Evolutionary conservation across 2,113 vertebrate species (phyloP).

Genomic region (Dascyllus trimaculatus): DNA sequence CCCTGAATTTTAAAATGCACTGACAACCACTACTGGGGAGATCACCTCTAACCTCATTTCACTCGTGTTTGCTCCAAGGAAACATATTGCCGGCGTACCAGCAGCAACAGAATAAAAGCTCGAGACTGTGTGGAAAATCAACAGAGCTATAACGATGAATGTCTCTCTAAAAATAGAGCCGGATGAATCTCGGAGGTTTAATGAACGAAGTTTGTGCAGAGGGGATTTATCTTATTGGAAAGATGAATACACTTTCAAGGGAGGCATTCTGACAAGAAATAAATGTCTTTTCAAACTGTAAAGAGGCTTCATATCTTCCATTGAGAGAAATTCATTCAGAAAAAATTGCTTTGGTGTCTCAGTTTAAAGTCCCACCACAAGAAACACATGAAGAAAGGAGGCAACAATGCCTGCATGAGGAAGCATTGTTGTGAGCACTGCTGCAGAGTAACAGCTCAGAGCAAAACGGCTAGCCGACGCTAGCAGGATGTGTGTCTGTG

Average conservation of each 20-base stretch:
- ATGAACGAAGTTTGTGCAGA: conserved; percentile 60
- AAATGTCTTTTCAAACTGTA: conserved; percentile 58
- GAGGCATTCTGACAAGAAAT: conserved; percentile 57
- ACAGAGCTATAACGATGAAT: conserved; percentile 37
- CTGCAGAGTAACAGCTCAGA: conserved; percentile 9
- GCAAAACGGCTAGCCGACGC: conserved; percentile 1
- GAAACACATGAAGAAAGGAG: not conserved
- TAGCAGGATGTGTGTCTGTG: not conserved
- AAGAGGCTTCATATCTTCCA: conserved; percentile 51
- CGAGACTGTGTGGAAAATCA: conserved; percentile 51
- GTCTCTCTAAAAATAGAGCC: conserved; percentile 69
- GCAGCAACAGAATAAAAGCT: conserved; percentile 52
- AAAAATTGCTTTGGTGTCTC: conserved; percentile 41
- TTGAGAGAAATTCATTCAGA: conserved; percentile 48
- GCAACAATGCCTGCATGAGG: conserved; percentile 18
- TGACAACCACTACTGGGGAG: conserved; percentile 33
- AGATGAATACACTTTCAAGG: conserved; percentile 68
- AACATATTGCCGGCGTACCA: conserved; percentile 33
- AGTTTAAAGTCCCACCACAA: conserved; percentile 24
- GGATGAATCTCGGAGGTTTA: conserved; percentile 69
- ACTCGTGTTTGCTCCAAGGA: conserved; percentile 35
- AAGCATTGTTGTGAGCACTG: not conserved
- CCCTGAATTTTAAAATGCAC: conserved; percentile 27
- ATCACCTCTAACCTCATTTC: conserved; percentile 50
- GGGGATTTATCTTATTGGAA: conserved; percentile 70